A percentile compares a stretch with the other conserved stretches of the same genome.
Conservation (phyloP, 2,113 vertebrate species). For the Tamias sibiricus region DNA sequence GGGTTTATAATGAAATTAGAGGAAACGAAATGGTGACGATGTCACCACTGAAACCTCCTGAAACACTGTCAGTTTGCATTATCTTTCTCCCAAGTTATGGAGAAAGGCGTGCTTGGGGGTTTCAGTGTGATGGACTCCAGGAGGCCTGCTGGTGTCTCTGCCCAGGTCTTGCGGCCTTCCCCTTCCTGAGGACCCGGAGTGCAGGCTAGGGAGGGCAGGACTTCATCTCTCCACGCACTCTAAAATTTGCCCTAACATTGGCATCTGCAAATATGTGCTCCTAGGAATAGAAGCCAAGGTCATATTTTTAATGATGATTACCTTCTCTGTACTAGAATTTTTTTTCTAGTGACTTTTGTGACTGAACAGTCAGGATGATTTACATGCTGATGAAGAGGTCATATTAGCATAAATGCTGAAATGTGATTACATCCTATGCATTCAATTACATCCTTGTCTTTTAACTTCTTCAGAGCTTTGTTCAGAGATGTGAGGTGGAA, state of each 20-base stretch:
- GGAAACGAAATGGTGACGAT: neutral
- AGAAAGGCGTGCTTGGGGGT: accelerated
- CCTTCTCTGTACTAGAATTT: neutral
- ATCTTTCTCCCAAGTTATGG: accelerated
- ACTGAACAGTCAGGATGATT: constrained; percentile 18
- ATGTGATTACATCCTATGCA: neutral
- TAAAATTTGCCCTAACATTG: neutral
- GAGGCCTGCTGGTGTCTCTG: neutral
- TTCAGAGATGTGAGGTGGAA: constrained; percentile 47
- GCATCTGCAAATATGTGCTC: neutral
- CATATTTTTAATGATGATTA: neutral
- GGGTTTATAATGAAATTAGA: neutral
- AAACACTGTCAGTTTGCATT: neutral
- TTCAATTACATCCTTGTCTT: constrained; percentile 11
- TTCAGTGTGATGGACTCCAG: neutral
- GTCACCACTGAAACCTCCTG: neutral
- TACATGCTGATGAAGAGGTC: constrained; percentile 11
- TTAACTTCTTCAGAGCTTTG: constrained; percentile 40
- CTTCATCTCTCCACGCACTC: neutral
- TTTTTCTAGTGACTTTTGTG: neutral
- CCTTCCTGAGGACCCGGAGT: neutral
- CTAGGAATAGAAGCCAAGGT: neutral
- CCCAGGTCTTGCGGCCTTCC: neutral
- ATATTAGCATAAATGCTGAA: neutral
- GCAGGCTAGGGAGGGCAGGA: accelerated